Evolutionary conservation across 2,797 vertebrate genomes (phyloP).

Genomic region (Takifugu ocellatus): DNA sequence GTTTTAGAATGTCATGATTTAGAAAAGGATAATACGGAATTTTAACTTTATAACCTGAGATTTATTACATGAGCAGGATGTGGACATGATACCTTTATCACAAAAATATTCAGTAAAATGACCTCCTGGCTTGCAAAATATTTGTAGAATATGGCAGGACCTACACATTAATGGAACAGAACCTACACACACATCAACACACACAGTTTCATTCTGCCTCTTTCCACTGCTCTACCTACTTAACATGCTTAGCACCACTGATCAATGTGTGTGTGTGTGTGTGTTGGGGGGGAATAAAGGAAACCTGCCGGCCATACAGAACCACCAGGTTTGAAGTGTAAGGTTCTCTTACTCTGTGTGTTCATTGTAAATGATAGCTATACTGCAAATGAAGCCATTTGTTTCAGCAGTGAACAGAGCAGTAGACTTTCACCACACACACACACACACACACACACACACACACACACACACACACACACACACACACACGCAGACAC

Average conservation of each 20-base stretch:
- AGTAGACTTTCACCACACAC: constrained; percentile 25
- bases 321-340: constrained; percentile 53
- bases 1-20: constrained; percentile 19
- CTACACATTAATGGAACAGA: constrained; percentile 9
- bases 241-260: constrained; percentile 72
- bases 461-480: neutral
- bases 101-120: too few relatives aligned
- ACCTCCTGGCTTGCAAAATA: too few relatives aligned
- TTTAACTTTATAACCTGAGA: neutral
- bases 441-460: constrained; percentile 4
- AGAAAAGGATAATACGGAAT: neutral
- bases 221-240: constrained; percentile 61
- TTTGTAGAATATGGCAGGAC: constrained; percentile 6
- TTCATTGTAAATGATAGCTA: constrained; percentile 57
- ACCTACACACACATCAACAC: constrained; percentile 14
- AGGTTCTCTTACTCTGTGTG: constrained; percentile 59
- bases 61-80: too few relatives aligned
- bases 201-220: constrained; percentile 40
- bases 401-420: constrained; percentile 49
- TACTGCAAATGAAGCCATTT: constrained; percentile 54
- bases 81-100: too few relatives aligned
- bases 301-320: constrained; percentile 75
- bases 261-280: constrained; percentile 57
- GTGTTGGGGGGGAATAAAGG: constrained; percentile 71
- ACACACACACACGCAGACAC: too few relatives aligned